Conservation (phyloP, 2,113 vertebrate species). For the Spilogale gracilis region DNA sequence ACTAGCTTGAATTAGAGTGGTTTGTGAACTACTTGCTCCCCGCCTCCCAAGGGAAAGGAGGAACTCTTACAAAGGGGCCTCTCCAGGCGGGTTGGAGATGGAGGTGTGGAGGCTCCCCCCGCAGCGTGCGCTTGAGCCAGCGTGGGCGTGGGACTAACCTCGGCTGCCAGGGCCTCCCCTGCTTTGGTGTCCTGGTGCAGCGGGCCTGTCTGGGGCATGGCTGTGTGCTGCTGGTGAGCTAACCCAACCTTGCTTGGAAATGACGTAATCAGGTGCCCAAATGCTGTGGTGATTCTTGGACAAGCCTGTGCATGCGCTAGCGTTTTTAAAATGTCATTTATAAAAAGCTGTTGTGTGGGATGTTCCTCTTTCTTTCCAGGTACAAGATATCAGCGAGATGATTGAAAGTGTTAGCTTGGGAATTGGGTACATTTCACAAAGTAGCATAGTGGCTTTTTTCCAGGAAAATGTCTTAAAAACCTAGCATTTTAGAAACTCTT, state of each 20-base stretch:
- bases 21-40: not conserved
- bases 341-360: constrained; percentile 16
- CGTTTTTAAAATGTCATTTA: not conserved
- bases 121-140: not conserved
- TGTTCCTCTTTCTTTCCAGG: constrained; percentile 25
- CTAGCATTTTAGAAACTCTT: constrained; percentile 39
- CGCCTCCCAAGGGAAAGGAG: not conserved
- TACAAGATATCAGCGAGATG: not conserved
- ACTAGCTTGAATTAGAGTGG: constrained; percentile 45
- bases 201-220: constrained; percentile 67
- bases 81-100: constrained; percentile 17
- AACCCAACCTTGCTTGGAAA: constrained; percentile 81
- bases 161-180: constrained; percentile 69
- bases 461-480: not conserved
- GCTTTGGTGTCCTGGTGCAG: constrained; percentile 76
- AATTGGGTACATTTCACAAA: not conserved
- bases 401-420: not conserved
- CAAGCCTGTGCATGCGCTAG: not conserved
- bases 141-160: constrained; percentile 84
- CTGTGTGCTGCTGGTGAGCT: constrained; percentile 82
- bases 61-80: not conserved
- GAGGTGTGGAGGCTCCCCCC: not conserved
- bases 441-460: not conserved
- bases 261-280: constrained; percentile 79
- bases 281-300: constrained; percentile 76